phyloP scores from a whole-genome alignment of 2,888 invertebrate species.

The Aphidius colemani region DNA sequence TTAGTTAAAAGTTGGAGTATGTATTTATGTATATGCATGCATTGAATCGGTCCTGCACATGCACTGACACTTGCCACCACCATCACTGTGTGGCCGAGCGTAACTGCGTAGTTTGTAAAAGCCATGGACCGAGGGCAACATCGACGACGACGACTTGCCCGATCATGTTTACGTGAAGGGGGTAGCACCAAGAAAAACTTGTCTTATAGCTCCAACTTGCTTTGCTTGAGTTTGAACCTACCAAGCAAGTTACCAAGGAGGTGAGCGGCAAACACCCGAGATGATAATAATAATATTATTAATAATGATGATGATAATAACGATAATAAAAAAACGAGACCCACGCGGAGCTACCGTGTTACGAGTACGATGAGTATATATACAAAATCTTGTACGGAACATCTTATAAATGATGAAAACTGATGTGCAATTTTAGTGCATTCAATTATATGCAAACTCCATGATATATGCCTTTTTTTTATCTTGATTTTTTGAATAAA shows the following conservation, averaged over 20 bases:
- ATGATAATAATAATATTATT: background rate
- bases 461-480: background rate
- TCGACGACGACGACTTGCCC: constrained; percentile 3
- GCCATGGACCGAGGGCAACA: no score
- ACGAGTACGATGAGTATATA: constrained; percentile 10
- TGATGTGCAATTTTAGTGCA: background rate
- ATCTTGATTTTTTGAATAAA: background rate
- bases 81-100: constrained; percentile 42
- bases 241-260: constrained; percentile 6
- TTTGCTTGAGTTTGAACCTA: no score
- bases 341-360: constrained; percentile 12
- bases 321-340: constrained; percentile 3
- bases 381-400: background rate
- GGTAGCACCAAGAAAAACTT: no score
- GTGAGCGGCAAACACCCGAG: constrained; percentile 4
- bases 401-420: background rate
- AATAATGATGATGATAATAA: constrained; percentile 6
- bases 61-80: constrained; percentile 38
- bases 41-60: constrained; percentile 5
- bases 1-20: background rate
- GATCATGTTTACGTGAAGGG: background rate
- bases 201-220: no score
- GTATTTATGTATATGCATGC: constrained; percentile 22
- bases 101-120: constrained; percentile 52
- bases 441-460: background rate